phyloP scores from a whole-genome alignment of 2,888 invertebrate species.

The Synergus laeviventris region DNA sequence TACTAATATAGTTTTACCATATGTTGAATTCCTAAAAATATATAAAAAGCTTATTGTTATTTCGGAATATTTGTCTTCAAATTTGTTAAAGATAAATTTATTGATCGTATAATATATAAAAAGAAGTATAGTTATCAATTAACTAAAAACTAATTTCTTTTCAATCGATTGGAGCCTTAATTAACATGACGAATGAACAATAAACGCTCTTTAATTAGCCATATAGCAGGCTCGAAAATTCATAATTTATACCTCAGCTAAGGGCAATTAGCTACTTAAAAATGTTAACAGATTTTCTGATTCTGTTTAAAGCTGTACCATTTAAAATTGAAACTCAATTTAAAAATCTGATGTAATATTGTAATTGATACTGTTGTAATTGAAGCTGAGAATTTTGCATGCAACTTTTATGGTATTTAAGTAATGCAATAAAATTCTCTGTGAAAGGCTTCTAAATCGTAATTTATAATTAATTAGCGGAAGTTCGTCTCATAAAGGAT shows the following conservation, averaged over 20 bases:
- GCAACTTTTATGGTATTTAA: neutral
- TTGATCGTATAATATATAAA: neutral
- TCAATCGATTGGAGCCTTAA: neutral
- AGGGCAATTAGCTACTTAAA: conserved; percentile 22
- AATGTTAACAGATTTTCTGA: neutral
- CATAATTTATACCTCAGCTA: conserved; percentile 10
- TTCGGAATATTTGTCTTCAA: neutral
- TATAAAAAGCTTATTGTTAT: neutral
- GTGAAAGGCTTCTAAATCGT: neutral
- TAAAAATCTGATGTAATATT: too few species aligned
- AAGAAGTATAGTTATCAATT: neutral
- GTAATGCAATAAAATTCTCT: neutral
- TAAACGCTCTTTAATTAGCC: neutral
- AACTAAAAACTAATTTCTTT: neutral
- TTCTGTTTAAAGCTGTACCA: too few species aligned
- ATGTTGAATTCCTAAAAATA: neutral
- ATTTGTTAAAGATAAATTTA: neutral
- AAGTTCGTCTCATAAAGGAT: conserved; percentile 4
- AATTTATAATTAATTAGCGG: conserved; percentile 13
- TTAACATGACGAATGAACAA: neutral
- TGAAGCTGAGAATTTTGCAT: neutral
- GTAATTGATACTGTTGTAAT: too few species aligned
- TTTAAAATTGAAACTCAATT: too few species aligned
- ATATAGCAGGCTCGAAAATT: neutral
- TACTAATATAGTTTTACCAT: neutral